Conservation (phyloP, 1,140 invertebrate genomes). For the Armadillidium nasatum region DNA sequence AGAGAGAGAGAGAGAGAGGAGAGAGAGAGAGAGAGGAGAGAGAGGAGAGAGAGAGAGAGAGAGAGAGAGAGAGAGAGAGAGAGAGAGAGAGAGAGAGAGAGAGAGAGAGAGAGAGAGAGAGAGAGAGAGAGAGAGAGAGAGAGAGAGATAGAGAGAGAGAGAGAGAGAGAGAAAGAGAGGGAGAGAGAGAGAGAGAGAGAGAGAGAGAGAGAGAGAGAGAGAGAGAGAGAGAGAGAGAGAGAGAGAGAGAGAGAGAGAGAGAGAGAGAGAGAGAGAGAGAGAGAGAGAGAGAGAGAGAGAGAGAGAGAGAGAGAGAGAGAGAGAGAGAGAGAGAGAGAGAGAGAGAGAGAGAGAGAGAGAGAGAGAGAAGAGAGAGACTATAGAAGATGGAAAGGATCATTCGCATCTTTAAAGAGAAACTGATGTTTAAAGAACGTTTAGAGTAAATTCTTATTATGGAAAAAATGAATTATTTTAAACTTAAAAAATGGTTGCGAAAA, state of each 20-base stretch:
- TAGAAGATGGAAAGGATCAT: neutral
- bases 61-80: neutral
- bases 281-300: neutral
- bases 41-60: neutral
- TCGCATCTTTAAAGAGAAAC: neutral
- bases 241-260: neutral
- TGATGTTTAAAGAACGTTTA: neutral
- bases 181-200: neutral
- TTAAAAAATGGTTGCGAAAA: too few relatives aligned
- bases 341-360: neutral
- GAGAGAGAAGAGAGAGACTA: neutral
- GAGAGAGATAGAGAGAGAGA: neutral
- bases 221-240: neutral
- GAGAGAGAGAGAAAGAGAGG: too few relatives aligned
- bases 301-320: neutral
- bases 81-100: neutral
- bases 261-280: neutral
- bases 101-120: neutral
- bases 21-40: too few relatives aligned
- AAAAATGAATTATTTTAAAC: too few relatives aligned
- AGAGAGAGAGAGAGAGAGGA: too few relatives aligned
- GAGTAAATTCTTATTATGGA: too few relatives aligned
- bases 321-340: neutral
- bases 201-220: neutral
- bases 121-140: neutral